Conservation (phyloP, 2,797 vertebrate species). For the Holocentrus rufus region DNA sequence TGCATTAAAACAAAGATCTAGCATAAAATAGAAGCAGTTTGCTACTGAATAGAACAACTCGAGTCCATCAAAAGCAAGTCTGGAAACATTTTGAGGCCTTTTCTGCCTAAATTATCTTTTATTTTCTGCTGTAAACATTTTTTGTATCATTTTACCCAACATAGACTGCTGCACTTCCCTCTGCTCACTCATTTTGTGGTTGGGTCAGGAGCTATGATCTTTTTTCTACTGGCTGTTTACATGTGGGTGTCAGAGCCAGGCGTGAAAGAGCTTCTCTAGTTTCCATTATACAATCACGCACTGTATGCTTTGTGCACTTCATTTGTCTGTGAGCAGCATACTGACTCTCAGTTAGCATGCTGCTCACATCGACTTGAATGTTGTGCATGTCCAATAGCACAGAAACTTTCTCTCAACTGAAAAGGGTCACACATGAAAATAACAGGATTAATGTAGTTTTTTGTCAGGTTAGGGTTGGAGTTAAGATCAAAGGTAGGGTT, state of each 20-base stretch:
- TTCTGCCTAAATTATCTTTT: conserved; percentile 18
- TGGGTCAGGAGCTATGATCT: conserved; percentile 30
- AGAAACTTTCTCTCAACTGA: background rate
- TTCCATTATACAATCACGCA: conserved; percentile 40
- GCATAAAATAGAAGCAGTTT: background rate
- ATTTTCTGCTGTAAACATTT: conserved; percentile 34
- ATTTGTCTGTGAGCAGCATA: conserved; percentile 25
- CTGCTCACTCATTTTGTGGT: conserved; percentile 25
- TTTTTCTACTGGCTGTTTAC: conserved; percentile 48
- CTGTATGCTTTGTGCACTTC: conserved; percentile 23
- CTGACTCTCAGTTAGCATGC: conserved; percentile 14
- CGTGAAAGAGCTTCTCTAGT: conserved; percentile 42
- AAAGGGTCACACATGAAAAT: background rate
- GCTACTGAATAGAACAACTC: background rate
- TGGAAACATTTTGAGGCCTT: conserved; percentile 18
- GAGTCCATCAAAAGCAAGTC: conserved; percentile 8
- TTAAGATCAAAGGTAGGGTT: too few species aligned
- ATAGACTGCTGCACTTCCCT: conserved; percentile 25
- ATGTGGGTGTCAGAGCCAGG: conserved; percentile 38
- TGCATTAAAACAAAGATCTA: background rate
- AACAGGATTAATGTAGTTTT: too few species aligned
- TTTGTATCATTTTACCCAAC: conserved; percentile 30
- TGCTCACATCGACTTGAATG: conserved; percentile 10
- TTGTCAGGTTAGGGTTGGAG: too few species aligned
- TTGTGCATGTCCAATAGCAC: conserved; percentile 1